Evolutionary conservation across 2,888 invertebrate species (phyloP).

Genomic region (Mystacides longicornis): DNA sequence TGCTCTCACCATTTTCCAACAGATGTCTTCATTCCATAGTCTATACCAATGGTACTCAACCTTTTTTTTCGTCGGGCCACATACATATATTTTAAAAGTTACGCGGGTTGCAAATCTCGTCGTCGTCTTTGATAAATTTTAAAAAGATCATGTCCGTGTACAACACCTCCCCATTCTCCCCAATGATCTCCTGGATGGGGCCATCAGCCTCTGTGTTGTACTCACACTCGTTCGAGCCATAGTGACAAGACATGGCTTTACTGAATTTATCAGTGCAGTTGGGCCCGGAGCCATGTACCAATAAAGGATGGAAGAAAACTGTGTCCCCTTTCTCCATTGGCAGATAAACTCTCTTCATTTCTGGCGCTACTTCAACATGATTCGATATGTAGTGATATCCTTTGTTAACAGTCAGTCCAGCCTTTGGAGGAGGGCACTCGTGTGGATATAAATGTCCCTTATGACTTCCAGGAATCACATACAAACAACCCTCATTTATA

Average conservation of each 20-base stretch:
- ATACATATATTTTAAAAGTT: no score
- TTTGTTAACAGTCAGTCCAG: slow-evolving; percentile 51
- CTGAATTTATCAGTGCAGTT: slow-evolving; percentile 60
- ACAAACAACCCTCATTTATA: slow-evolving; percentile 72
- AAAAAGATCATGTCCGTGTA: no score
- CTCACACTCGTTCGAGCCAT: slow-evolving; percentile 60
- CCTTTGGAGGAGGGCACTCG: slow-evolving; percentile 55
- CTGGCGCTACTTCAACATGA: slow-evolving; percentile 36
- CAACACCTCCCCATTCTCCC: slow-evolving; percentile 48
- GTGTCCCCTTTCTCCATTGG: slow-evolving; percentile 83
- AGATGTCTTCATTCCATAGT: no score
- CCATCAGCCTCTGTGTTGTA: slow-evolving; percentile 63
- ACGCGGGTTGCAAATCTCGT: no score
- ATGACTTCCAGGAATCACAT: slow-evolving; percentile 75
- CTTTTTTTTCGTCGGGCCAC: no score
- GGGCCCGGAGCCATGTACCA: slow-evolving; percentile 80
- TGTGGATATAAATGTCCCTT: slow-evolving; percentile 55
- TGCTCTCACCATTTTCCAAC: no score
- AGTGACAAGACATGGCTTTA: slow-evolving; percentile 79
- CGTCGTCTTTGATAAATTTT: no score
- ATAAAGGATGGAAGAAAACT: slow-evolving; percentile 79
- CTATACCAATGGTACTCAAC: no score
- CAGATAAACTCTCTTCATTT: slow-evolving; percentile 46
- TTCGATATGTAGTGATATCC: slow-evolving; percentile 61
- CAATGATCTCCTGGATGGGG: slow-evolving; percentile 57